A percentile compares a stretch with the other conserved stretches of the same genome.
These are phyloP conservation scores for Pyrrhosoma nymphula DNA, from an alignment of 2,888 invertebrate genomes.

Conservation along the genomic window DNA sequence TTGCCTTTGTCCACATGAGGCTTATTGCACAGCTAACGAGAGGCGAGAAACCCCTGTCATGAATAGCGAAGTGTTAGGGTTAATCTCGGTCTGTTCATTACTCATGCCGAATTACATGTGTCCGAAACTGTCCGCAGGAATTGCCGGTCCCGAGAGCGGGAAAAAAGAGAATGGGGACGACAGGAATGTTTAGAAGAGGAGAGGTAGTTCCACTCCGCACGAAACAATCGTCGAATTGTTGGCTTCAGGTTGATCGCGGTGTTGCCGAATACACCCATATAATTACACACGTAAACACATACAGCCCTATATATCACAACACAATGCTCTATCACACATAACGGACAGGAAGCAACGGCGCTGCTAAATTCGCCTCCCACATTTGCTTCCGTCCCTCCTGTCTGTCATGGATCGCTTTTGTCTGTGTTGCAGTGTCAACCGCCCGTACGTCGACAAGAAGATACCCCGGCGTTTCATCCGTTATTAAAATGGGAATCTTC, in stretches of 20 bases:
- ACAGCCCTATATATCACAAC: neutral
- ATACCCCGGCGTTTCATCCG: neutral
- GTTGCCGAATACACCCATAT: neutral
- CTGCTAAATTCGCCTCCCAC: neutral
- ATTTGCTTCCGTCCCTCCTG: neutral
- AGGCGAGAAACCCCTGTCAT: neutral
- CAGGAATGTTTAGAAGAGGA: neutral
- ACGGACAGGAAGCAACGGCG: neutral
- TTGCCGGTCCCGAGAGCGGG: neutral
- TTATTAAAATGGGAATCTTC: slow-evolving; percentile 26
- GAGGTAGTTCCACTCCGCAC: neutral
- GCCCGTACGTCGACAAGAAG: neutral
- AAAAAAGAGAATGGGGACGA: neutral
- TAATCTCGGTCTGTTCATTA: neutral
- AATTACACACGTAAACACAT: neutral
- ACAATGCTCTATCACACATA: neutral
- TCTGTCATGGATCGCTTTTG: neutral
- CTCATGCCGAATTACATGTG: neutral
- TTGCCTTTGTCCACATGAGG: neutral
- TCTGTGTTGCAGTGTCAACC: neutral
- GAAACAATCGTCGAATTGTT: neutral
- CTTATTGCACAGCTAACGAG: neutral
- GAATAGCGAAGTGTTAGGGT: neutral
- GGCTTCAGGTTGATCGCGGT: neutral
- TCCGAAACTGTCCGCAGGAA: neutral